These are phyloP conservation scores for Ictalurus punctatus DNA, from an alignment of 2,113 vertebrate genomes.

Conservation along the genomic window DNA sequence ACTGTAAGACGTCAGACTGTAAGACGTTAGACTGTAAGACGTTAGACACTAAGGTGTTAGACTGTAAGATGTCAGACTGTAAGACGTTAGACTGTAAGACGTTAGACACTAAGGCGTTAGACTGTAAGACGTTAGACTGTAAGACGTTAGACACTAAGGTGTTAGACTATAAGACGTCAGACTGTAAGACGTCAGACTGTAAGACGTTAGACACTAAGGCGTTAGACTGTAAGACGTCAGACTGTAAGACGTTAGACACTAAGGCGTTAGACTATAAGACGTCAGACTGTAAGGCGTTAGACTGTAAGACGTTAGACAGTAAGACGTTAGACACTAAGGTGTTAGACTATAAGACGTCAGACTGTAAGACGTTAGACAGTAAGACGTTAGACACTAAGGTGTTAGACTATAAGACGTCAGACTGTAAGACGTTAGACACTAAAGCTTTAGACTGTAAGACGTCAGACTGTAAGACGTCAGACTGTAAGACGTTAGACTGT, in stretches of 20 bases:
- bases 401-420: background rate
- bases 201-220: background rate
- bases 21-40: no score
- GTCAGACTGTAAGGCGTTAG: no score
- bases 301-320: no score
- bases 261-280: background rate
- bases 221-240: background rate
- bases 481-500: background rate
- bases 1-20: no score
- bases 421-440: background rate
- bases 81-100: no score
- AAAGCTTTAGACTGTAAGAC: background rate
- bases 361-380: background rate
- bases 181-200: no score
- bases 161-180: background rate
- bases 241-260: background rate
- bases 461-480: background rate
- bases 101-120: no score
- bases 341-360: no score
- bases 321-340: no score
- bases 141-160: background rate
- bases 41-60: background rate
- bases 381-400: background rate
- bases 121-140: background rate
- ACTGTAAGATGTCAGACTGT: no score